Base-by-base conservation (phyloP, 2,888 invertebrate species). In the Chaitophorus viminalis region DNA sequence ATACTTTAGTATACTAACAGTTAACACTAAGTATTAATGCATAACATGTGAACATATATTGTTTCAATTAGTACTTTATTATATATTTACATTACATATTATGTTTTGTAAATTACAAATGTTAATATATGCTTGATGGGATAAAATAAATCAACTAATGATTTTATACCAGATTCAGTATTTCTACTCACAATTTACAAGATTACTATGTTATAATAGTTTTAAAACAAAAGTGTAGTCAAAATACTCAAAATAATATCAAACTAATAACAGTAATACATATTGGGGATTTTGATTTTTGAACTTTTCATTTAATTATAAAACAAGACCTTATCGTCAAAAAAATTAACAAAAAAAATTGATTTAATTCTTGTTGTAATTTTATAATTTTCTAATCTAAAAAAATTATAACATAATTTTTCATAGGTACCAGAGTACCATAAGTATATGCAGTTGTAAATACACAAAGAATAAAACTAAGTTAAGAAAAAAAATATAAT, bases 301-400 rank as follows among this genome's bases (percentile, higher is more conserved):
- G 6, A 82, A 83, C 11, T 74, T 74, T 60, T 78, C 21, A 54
- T 76, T 46, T 21, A 60, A 60, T 39, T 39, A 75, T 25, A 83
- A 83, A 84, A 76, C 33, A 31, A 36, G 36, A 83, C 39, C 31
- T 76, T 36, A 39, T 39, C 21, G 21, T 29, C 18, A 29, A 77
- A 68, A 82, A 77, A 77, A 74, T 21, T 39, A 83, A 83, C 54
- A 83, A 39, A 75, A 21, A n/a, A 54, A 54, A 54, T 74, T 72
- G 31, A 31, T 65, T 70, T 39, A 3, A 79, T 87, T 75, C 39
- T 86, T 17, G 60, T 87, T 81, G 18, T 5, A 60, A 87, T 68
- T 81, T 86, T n/a, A n/a, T n/a, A n/a, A 86, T 60, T 86, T 79
- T n/a, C 39, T 87, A 75, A 75, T 81, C 65, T 3, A 18, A 87